Conservation (phyloP, 2,113 vertebrate genomes). For the Vidua macroura region DNA sequence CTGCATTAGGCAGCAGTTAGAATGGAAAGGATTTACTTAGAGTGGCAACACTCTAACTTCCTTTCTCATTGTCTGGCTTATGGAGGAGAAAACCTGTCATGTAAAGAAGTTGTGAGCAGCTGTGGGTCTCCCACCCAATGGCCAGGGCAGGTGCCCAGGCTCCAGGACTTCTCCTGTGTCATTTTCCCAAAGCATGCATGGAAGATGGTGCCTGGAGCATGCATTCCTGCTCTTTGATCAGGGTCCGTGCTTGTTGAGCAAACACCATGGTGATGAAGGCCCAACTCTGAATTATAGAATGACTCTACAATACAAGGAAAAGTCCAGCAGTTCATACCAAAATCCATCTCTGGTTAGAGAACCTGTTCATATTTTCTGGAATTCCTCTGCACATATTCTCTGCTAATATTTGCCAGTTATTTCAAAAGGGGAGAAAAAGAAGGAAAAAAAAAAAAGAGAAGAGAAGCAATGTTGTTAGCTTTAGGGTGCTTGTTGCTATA, state of each 20-base stretch:
- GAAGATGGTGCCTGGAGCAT: accelerated
- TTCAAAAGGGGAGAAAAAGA: not conserved
- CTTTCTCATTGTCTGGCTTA: not conserved
- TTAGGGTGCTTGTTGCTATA: not conserved
- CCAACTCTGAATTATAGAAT: not conserved
- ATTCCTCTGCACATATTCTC: not conserved
- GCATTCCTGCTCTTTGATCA: not conserved
- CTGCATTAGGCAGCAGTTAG: not conserved
- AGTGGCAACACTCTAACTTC: not conserved
- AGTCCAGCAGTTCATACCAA: not conserved
- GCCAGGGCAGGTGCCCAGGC: not conserved
- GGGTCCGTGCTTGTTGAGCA: not conserved
- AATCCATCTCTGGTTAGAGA: not conserved
- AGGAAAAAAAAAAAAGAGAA: not conserved
- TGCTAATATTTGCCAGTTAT: not conserved
- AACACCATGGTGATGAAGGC: accelerated
- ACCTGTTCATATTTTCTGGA: not conserved
- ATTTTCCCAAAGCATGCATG: not conserved
- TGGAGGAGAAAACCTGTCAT: not conserved
- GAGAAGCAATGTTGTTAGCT: not conserved
- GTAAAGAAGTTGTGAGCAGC: not conserved
- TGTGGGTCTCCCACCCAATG: not conserved
- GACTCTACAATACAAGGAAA: not conserved
- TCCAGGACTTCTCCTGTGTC: not conserved
- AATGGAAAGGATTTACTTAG: not conserved